phyloP scores from a whole-genome alignment of 2,797 vertebrate species.

The Menidia menidia region DNA sequence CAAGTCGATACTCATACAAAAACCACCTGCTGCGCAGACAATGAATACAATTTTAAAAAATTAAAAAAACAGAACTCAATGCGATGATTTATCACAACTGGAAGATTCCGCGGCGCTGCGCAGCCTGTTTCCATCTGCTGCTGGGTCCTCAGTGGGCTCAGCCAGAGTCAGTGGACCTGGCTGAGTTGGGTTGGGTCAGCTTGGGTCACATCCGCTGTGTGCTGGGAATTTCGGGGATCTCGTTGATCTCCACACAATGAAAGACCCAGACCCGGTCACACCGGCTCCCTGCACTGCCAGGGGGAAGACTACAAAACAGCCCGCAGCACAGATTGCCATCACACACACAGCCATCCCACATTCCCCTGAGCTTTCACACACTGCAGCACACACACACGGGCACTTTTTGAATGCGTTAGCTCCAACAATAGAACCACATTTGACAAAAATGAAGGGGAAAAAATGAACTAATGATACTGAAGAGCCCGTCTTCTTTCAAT shows the following conservation, averaged over 20 bases:
- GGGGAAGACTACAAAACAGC: constrained; percentile 74
- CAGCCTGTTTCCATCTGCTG: constrained; percentile 60
- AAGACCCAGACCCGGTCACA: constrained; percentile 70
- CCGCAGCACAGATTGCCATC: constrained; percentile 73
- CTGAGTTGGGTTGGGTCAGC: constrained; percentile 60
- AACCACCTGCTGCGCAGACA: constrained; percentile 3
- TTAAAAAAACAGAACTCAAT: constrained; percentile 32
- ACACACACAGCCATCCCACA: constrained; percentile 59
- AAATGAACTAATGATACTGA: constrained; percentile 27
- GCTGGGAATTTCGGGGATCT: constrained; percentile 79
- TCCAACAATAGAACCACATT: constrained; percentile 26
- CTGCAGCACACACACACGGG: constrained; percentile 22
- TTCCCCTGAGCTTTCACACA: constrained; percentile 53
- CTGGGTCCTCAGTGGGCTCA: constrained; percentile 40
- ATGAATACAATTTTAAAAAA: not conserved
- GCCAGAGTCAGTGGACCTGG: constrained; percentile 52
- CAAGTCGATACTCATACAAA: constrained; percentile 11
- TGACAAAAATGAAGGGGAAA: not conserved
- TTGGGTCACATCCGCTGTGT: constrained; percentile 76
- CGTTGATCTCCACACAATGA: constrained; percentile 83
- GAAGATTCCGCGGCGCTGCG: constrained; percentile 15
- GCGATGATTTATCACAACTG: constrained; percentile 46
- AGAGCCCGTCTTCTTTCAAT: constrained; percentile 2
- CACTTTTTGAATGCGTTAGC: constrained; percentile 7
- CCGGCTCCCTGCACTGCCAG: constrained; percentile 68